Conservation (phyloP, 2,113 vertebrate species). For the Gobio gobio region DNA sequence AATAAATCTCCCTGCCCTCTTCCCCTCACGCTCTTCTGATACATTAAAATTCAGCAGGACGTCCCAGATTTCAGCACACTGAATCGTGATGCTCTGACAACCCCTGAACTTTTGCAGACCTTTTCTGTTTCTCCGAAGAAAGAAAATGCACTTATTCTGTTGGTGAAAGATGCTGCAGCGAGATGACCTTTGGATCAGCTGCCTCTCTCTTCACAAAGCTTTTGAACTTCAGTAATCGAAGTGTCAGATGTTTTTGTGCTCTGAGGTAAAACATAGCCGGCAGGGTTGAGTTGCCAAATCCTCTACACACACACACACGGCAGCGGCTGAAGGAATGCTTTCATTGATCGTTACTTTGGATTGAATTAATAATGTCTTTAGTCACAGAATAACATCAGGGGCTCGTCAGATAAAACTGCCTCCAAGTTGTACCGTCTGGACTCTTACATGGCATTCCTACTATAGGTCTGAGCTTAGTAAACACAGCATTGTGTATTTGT, state of each 20-base stretch:
- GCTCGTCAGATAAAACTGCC: constrained; percentile 61
- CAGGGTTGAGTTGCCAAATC: constrained; percentile 23
- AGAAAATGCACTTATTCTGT: constrained; percentile 9
- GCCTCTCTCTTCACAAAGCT: constrained; percentile 10
- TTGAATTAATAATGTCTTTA: constrained; percentile 69
- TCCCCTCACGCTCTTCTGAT: neutral
- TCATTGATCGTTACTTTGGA: constrained; percentile 65
- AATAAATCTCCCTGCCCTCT: neutral
- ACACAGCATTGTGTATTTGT: neutral
- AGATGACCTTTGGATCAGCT: constrained; percentile 42
- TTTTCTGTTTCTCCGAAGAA: constrained; percentile 5
- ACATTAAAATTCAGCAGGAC: constrained; percentile 12
- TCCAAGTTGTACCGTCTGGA: neutral
- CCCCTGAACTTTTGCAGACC: constrained; percentile 29
- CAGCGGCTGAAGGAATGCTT: constrained; percentile 17
- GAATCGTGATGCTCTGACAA: constrained; percentile 28
- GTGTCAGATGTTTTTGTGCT: constrained; percentile 29
- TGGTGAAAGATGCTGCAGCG: constrained; percentile 17
- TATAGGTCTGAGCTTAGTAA: neutral
- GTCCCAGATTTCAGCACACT: neutral
- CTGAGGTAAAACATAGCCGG: neutral
- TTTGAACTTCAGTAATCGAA: constrained; percentile 25
- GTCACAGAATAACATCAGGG: constrained; percentile 59
- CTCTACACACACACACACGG: constrained; percentile 30
- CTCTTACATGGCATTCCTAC: neutral